Percentiles rank a stretch among this genome's conserved stretches.
These are phyloP conservation scores for Drosophila prostipennis DNA, from an alignment of 2,888 invertebrate genomes.

Conservation along the genomic window DNA sequence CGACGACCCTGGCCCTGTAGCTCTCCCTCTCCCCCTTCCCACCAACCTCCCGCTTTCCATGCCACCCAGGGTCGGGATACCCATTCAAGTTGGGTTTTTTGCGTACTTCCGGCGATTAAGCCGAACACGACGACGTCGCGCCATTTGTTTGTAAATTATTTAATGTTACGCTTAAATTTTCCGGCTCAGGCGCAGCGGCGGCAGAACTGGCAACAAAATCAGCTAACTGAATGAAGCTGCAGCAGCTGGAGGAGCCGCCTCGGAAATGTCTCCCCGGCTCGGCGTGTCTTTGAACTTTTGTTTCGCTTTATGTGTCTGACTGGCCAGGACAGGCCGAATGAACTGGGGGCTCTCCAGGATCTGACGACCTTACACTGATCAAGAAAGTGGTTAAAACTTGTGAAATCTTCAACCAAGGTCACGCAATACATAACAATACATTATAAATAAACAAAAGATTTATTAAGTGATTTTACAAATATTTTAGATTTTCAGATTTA, in stretches of 20 bases:
- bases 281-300: conserved; percentile 70
- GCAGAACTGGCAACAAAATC: conserved; percentile 20
- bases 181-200: conserved; percentile 61
- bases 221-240: conserved; percentile 42
- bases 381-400: background rate
- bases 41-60: background rate
- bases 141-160: conserved; percentile 81
- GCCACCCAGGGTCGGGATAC: background rate
- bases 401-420: background rate
- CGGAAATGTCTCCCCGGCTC: conserved; percentile 30
- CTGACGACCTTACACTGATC: conserved; percentile 25
- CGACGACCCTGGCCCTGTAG: conserved; percentile 50
- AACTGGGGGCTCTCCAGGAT: conserved; percentile 2
- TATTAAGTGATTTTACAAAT: too few species aligned
- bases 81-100: conserved; percentile 34
- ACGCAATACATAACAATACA: background rate
- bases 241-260: conserved; percentile 14
- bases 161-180: conserved; percentile 80
- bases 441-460: background rate
- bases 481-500: too few species aligned
- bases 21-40: conserved; percentile 10
- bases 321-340: conserved; percentile 26
- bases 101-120: conserved; percentile 78
- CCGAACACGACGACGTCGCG: conserved; percentile 56
- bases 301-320: conserved; percentile 55